phyloP scores from a whole-genome alignment of 2,888 invertebrate genomes.

The Oscheius sp. region DNA sequence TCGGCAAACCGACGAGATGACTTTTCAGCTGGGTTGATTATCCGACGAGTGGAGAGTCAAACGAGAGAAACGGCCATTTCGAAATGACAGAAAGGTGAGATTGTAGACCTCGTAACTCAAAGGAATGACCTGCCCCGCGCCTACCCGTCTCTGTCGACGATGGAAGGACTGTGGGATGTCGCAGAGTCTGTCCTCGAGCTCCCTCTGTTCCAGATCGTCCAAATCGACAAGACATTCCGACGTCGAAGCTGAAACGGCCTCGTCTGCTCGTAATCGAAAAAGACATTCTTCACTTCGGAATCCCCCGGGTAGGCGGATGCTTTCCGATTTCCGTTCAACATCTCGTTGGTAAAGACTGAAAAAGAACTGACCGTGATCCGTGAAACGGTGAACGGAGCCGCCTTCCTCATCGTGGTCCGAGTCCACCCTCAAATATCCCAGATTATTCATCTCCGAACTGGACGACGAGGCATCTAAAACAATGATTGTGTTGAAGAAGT shows the following conservation, averaged over 20 bases:
- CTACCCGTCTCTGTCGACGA: conserved; percentile 57
- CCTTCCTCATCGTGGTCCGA: conserved; percentile 33
- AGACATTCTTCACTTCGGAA: conserved; percentile 20
- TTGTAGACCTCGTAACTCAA: conserved; percentile 7
- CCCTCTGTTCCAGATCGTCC: conserved; percentile 62
- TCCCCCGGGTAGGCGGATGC: conserved; percentile 14
- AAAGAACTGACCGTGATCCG: conserved; percentile 27
- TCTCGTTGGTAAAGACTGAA: conserved; percentile 1
- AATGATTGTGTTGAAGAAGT: neutral
- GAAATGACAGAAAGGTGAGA: neutral
- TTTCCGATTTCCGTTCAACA: conserved; percentile 16
- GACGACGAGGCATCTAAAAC: conserved; percentile 40
- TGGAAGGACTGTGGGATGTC: conserved; percentile 64
- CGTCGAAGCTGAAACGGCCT: conserved; percentile 24
- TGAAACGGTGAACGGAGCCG: neutral
- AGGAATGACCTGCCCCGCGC: neutral
- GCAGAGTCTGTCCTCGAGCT: conserved; percentile 63
- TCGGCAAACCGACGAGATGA: too few relatives aligned
- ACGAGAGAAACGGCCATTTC: conserved; percentile 13
- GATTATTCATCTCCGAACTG: conserved; percentile 27
- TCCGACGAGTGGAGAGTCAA: conserved; percentile 4
- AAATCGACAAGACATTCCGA: conserved; percentile 12
- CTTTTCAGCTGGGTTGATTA: too few relatives aligned
- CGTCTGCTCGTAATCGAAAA: conserved; percentile 17
- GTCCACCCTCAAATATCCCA: conserved; percentile 34